Evolutionary conservation across 2,888 invertebrate species (phyloP), one percentile per base, ranked within the genome.

Genomic region (Trichogramma dendrolimi): DNA sequence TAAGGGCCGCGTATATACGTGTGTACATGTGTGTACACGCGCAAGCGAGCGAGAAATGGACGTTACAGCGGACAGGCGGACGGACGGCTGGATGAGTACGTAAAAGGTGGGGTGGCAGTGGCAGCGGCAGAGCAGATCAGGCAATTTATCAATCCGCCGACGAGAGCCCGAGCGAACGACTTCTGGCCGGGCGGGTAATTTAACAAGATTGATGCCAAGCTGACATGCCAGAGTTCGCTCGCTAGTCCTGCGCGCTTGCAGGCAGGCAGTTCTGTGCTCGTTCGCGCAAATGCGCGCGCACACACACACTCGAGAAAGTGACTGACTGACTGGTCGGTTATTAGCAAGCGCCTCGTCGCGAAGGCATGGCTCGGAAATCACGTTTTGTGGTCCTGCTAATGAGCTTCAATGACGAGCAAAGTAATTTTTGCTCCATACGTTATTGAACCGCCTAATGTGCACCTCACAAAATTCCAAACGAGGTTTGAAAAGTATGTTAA

Each of bases 171-270:
- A 58, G 63, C 63, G 65, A 66, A 61, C 64, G 71, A 76, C 75
- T 77, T 67, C 72, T 73, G 73, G 72, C 73, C 72, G 71, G 75
- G 74, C 72, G 75, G 76, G 76, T 77, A 77, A 77, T 77, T 77
- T 76, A 77, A 76, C 74, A 77, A 77, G 77, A 77, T 77, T 77
- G 77, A 77, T 77, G 76, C 70, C 72, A 73, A 72, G 72, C 73
- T 77, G 75, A 75, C 77, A 77, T 75, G 77, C 75, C 75, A 75
- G 74, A 72, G 74, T 75, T 73, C 71, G 68, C 69, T 62, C 68
- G 68, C 62, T 60, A 55, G 64, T 48, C 58, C 53, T 46, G 49
- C 48, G 44, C 52, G 58, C 42, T 56, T 61, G 27, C 27, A 27
- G 27, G 27, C 27, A 27, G 27, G 27, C 27, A 46, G 55, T 51